Base-by-base conservation (phyloP, 2,113 vertebrate species). In the Corydoras maculifer region DNA sequence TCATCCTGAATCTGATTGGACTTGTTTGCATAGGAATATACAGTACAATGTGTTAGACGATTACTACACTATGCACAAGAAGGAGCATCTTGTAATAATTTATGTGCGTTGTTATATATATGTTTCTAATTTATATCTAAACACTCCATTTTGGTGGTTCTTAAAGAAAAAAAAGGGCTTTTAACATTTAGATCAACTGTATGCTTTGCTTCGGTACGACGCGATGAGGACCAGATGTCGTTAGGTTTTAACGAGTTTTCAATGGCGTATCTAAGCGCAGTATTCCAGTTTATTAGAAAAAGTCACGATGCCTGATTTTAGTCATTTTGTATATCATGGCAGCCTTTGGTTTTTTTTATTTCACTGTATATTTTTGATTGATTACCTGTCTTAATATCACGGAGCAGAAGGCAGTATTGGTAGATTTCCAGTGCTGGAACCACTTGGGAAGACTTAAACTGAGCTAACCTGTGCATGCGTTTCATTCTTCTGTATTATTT, bases 391-490 rank as follows among this genome's bases (percentile, higher is more conserved):
- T 84, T 73, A 80, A 78, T 83, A 84, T 85, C 82, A 85, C 68
- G 69, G 82, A 72, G 77, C 77, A 65, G 80, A 72, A 77, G 70
- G 82, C 64, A 71, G 77, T 82, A 80, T 75, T 25, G 18, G 18
- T 74, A 88, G 82, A 84, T 84, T 85, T 86, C 83, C 85, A 82
- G 87, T 90, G 90, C 85, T 90, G 90, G 88, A 84, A 88, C 85
- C 87, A 86, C 84, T 78, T 81, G 78, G 82, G 83, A 88, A 75
- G 79, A 82, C 76, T 73, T 79, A 62, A n/a, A n/a, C 80, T 81
- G 79, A 80, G 80, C 82, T 87, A 82, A 78, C 81, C 81, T 75
- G 81, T 83, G 84, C 90, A 90, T 91, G 91, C 89, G 80, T 84
- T 83, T 73, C 78, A 75, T 75, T 58, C 55, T 73, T 57, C 70